Percentiles rank a stretch among this genome's conserved stretches.
phyloP scores from a whole-genome alignment of 2,113 vertebrate genomes.

The Vulpes ferrilata region DNA sequence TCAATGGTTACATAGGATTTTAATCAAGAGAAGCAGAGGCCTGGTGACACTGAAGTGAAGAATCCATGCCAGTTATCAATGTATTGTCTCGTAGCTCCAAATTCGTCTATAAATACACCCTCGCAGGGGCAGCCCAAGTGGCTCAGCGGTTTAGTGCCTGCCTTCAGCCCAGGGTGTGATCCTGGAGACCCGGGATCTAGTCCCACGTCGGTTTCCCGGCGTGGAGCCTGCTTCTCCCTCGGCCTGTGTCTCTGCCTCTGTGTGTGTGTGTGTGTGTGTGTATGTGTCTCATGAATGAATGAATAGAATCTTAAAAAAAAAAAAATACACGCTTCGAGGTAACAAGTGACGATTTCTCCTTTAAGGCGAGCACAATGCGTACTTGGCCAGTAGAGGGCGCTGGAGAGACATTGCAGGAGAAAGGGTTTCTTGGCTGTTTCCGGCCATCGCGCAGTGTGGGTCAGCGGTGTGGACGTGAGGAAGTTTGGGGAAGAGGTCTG shows the following conservation, averaged over 20 bases:
- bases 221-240: too few relatives aligned
- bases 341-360: neutral
- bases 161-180: too few relatives aligned
- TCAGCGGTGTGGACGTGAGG: neutral
- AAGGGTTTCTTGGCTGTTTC: neutral
- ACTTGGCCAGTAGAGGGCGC: constrained; percentile 59
- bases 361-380: neutral
- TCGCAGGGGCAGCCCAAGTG: too few relatives aligned
- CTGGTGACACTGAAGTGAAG: neutral
- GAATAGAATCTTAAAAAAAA: too few relatives aligned
- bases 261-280: too few relatives aligned
- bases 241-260: too few relatives aligned
- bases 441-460: neutral
- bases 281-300: too few relatives aligned
- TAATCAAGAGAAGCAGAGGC: neutral
- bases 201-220: too few relatives aligned
- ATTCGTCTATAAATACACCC: neutral
- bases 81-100: neutral
- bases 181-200: too few relatives aligned
- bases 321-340: too few relatives aligned
- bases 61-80: neutral
- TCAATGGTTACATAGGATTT: neutral
- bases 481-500: neutral
- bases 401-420: constrained; percentile 40
- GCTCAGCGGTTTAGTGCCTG: too few relatives aligned